Base-by-base conservation (phyloP, 2,888 invertebrate species). In the Tubulanus polymorphus region DNA sequence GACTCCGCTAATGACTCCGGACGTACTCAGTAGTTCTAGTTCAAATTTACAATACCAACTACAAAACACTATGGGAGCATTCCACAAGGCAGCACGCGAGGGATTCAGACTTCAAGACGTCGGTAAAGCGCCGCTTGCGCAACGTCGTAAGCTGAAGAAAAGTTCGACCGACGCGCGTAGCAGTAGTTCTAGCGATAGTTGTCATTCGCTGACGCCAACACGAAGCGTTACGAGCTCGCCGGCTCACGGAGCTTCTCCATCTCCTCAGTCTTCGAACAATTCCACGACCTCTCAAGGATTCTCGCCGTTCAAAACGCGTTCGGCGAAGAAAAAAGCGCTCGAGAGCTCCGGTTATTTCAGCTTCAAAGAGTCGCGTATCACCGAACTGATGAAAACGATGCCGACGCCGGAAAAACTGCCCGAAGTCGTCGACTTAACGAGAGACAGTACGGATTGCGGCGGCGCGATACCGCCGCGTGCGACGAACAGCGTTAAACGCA, bases 101-200 rank as follows among this genome's bases (percentile, higher is more conserved):
- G 88, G 88, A n/a, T 88, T 89, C 74, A 81, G 87, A 46, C 79
- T 89, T 55, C 83, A 87, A 75, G 88, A 88, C 66, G 89, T 89
- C 1, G 82, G 84, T 29, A 85, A 84, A 54, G 88, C 88, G 0
- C 86, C 86, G 63, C 79, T 88, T 53, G 88, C 88, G 12, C 86
- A 87, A 72, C 80, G 88, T 28, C 81, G 88, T 3, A 83, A 85
- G 68, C 79, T 84, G 72, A 79, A 80, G 62, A 86, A 85, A 67
- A 81, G 82, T 51, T 70, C 66, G 49, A 70, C 70, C 1, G 57
- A 62, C 20, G 70, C 74, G 55, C 67, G 65, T 35, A 61, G 72
- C 27, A 72, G 71, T 60, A 70, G 69, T 47, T 71, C 72, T 5
- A 71, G 71, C 23, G 74, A 74, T 57, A 72, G 73, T 59, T 26